Base-by-base conservation (phyloP, 2,888 invertebrate genomes). In the Drosophila pullipes region DNA sequence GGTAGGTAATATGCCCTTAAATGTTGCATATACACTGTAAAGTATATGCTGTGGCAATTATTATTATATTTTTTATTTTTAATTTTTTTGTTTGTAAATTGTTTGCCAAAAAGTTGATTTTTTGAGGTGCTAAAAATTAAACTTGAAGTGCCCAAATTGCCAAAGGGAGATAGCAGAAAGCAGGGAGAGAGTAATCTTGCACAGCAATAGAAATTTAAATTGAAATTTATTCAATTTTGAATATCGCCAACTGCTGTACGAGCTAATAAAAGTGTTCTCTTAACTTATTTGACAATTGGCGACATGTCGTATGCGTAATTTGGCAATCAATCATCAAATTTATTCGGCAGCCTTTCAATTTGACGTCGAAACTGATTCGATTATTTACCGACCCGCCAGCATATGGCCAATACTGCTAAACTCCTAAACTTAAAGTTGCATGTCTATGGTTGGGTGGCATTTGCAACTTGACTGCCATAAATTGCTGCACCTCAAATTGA, bases 401-500 rank as follows among this genome's bases (percentile, higher is more conserved):
- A 57, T 37, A 16, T 37, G 13, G 0, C 35, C 28, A 33, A 30
- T 1, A 16, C 16, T 9, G 25, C 37, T 49, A 44, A 53, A 18
- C 22, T 35, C 18, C 53, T 13, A 13, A 62, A 13, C 63, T 62
- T 66, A 22, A 54, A 68, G 62, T 74, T 65, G 73, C 72, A 74
- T 66, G 58, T 66, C 66, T 72, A 16, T 47, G 11, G 16, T 18
- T 31, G 4, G 16, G 18, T 67, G 53, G 41, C 59, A 67, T 37
- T 72, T 67, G 73, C 22, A 47, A 65, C 71, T 53, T 55, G 53
- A 31, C 41, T 49, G 64, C 66, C 66, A 55, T 61, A 61, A 62
- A 72, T 62, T 37, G 63, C 57, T 39, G 59, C 53, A 63, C 39
- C 62, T 69, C 58, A 25, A 65, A 39, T 65, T 75, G 74, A 62